Evolutionary conservation across 2,888 invertebrate species (phyloP).

Genomic region (Yponomeuta plumbellus): DNA sequence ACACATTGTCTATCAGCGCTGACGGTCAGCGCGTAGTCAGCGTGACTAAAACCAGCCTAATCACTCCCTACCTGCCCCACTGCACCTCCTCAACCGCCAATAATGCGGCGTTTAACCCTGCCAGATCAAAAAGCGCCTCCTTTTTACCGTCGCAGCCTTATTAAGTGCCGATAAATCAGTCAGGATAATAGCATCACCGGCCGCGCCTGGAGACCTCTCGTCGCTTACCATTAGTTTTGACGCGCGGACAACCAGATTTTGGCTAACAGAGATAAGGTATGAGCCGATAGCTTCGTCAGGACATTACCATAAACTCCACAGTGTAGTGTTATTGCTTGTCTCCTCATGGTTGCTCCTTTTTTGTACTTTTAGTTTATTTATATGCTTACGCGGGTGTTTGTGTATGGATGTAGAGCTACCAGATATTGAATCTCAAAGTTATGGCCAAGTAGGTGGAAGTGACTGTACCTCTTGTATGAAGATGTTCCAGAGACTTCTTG

Average conservation of each 20-base stretch:
- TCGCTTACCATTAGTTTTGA: background rate
- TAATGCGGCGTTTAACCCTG: slow-evolving; percentile 24
- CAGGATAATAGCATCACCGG: slow-evolving; percentile 44
- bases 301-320: slow-evolving; percentile 64
- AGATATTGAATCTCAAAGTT: background rate
- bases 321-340: slow-evolving; percentile 66
- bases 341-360: slow-evolving; percentile 57
- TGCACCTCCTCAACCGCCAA: background rate
- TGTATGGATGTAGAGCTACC: background rate
- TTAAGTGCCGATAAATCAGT: slow-evolving; percentile 46
- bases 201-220: slow-evolving; percentile 49
- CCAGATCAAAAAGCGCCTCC: slow-evolving; percentile 37
- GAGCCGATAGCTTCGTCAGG: slow-evolving; percentile 36
- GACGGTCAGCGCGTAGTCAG: too few relatives aligned
- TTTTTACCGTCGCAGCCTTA: slow-evolving; percentile 51
- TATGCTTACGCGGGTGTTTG: background rate
- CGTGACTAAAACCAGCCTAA: too few relatives aligned
- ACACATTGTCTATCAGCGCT: too few relatives aligned
- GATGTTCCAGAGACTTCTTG: background rate
- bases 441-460: background rate
- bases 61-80: background rate
- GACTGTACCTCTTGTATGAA: background rate
- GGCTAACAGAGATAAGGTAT: background rate
- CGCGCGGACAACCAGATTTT: background rate
- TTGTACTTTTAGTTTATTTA: slow-evolving; percentile 16